These are phyloP conservation scores for Gymnothorax javanicus DNA, from an alignment of 2,797 vertebrate species.

Conservation along the genomic window DNA sequence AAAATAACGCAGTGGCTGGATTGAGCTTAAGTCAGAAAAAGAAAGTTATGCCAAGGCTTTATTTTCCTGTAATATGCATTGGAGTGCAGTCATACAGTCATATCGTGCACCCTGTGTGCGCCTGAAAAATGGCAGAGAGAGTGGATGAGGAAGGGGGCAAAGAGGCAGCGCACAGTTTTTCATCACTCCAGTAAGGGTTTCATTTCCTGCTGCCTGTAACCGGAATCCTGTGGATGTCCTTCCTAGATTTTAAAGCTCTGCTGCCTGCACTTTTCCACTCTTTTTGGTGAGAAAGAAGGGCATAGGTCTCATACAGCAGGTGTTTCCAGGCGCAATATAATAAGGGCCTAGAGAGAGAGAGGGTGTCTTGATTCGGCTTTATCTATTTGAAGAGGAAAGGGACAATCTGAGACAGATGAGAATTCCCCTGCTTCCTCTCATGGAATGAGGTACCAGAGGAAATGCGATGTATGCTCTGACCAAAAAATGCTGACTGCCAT, in stretches of 20 bases:
- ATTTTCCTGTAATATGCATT: background rate
- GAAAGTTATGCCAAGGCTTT: background rate
- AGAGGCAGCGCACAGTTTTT: background rate
- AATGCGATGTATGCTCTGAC: slow-evolving; percentile 19
- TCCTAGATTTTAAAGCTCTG: background rate
- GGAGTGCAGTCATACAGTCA: background rate
- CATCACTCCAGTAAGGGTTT: slow-evolving; percentile 5
- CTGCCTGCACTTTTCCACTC: background rate
- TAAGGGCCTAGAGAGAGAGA: slow-evolving; percentile 29
- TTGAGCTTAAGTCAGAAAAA: background rate
- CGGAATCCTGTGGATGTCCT: background rate
- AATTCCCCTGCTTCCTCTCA: slow-evolving; percentile 44
- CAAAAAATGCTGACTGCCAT: slow-evolving; percentile 24
- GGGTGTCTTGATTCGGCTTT: background rate
- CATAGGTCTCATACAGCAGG: slow-evolving; percentile 46
- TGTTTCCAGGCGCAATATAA: slow-evolving; percentile 66
- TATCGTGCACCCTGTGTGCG: background rate
- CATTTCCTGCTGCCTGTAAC: background rate
- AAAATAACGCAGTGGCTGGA: background rate
- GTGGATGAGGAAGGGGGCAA: background rate
- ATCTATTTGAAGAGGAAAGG: slow-evolving; percentile 16
- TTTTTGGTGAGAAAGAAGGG: background rate
- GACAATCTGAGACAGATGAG: slow-evolving; percentile 12
- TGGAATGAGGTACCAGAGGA: slow-evolving; percentile 37
- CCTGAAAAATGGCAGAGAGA: background rate